Percentiles rank a stretch among this genome's conserved stretches.
Conservation (phyloP, 2,113 vertebrate genomes). For the Psephotus haematonotus region DNA sequence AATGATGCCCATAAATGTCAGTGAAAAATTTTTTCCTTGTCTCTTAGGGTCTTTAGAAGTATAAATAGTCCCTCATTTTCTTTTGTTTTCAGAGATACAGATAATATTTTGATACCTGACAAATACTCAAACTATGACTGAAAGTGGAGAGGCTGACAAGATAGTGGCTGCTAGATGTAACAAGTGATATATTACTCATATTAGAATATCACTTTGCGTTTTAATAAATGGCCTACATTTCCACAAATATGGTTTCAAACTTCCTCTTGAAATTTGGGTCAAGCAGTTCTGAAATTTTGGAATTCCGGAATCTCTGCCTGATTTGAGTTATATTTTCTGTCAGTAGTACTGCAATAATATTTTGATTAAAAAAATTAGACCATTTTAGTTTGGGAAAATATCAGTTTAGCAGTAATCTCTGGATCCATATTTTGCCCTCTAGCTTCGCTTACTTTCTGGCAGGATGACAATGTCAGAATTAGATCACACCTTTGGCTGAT, state of each 20-base stretch:
- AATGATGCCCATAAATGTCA: conserved; percentile 8
- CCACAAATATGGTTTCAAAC: not conserved
- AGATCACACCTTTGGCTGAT: conserved; percentile 1
- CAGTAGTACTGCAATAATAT: not conserved
- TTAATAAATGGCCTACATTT: not conserved
- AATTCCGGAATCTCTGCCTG: not conserved
- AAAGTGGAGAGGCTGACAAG: not conserved
- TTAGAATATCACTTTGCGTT: not conserved
- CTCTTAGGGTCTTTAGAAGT: not conserved
- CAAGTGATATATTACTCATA: not conserved
- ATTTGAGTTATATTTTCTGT: conserved; percentile 10
- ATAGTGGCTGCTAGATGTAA: not conserved
- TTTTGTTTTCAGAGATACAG: not conserved
- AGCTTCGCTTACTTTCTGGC: not conserved
- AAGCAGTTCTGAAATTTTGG: not conserved
- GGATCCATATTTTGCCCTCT: not conserved
- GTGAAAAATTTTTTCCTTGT: not conserved
- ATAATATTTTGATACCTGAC: not conserved
- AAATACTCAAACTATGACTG: not conserved
- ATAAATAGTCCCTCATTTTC: conserved; percentile 17
- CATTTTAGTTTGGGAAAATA: conserved; percentile 22
- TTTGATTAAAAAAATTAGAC: not conserved
- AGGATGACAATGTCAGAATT: not conserved
- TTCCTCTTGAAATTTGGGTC: not conserved
- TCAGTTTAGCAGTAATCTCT: conserved; percentile 3